A percentile compares a stretch with the other conserved stretches of the same genome.
phyloP scores from a whole-genome alignment of 1,140 invertebrate species.

The Meloidogyne hapla region DNA sequence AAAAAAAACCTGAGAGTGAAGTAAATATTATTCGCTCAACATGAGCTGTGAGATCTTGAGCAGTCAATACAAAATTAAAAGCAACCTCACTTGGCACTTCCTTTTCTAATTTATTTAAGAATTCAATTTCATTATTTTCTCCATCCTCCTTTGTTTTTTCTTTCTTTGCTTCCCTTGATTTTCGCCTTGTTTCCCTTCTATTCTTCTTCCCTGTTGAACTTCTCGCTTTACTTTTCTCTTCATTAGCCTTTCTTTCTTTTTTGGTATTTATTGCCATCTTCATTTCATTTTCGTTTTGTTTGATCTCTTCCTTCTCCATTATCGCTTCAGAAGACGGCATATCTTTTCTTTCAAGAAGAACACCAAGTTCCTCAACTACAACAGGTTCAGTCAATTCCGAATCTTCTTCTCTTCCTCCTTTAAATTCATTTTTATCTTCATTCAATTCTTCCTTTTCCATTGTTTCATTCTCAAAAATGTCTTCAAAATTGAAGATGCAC shows the following conservation, averaged over 20 bases:
- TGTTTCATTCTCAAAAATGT: constrained; percentile 7
- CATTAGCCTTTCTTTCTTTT: background rate
- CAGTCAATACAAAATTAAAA: background rate
- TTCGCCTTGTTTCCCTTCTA: background rate
- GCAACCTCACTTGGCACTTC: background rate
- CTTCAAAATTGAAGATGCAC: constrained; percentile 15
- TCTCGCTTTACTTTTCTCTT: background rate
- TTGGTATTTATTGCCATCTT: background rate
- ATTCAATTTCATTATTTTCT: background rate
- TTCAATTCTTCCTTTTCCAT: background rate
- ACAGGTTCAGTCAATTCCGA: background rate
- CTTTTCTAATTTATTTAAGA: background rate
- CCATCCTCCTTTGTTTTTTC: background rate
- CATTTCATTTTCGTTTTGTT: background rate
- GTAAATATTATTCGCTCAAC: background rate
- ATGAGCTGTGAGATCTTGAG: background rate
- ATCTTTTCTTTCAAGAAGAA: background rate
- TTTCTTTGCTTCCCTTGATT: background rate
- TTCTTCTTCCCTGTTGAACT: background rate
- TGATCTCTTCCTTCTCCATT: background rate
- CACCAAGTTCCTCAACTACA: background rate
- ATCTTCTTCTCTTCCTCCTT: background rate
- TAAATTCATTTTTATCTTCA: background rate
- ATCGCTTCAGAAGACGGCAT: background rate
- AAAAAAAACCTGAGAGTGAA: background rate